These are phyloP conservation scores for Rhabdomys pumilio DNA, from an alignment of 2,797 vertebrate genomes.

Conservation along the genomic window DNA sequence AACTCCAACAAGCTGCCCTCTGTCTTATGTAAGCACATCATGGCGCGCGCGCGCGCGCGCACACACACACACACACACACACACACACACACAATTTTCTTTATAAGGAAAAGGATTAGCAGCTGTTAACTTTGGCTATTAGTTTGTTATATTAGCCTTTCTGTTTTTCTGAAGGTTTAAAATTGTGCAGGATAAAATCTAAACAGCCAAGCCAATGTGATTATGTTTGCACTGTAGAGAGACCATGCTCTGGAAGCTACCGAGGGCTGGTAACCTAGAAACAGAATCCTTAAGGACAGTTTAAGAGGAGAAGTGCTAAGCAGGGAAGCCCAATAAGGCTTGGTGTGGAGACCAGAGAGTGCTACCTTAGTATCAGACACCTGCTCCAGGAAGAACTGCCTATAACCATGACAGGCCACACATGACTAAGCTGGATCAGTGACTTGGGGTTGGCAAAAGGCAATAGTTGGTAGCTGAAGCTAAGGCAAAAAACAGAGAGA, in stretches of 20 bases:
- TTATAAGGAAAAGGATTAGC: neutral
- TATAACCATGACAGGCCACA: neutral
- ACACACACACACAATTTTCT: neutral
- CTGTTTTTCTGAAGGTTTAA: constrained; percentile 10
- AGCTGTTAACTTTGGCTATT: neutral
- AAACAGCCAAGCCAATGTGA: neutral
- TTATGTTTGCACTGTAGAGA: neutral
- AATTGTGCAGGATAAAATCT: constrained; percentile 37
- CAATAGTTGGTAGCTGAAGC: neutral
- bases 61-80: neutral
- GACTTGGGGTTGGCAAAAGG: neutral
- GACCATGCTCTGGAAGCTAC: neutral
- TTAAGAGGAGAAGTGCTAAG: neutral
- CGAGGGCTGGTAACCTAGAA: neutral
- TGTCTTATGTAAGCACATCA: neutral
- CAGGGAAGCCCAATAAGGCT: neutral
- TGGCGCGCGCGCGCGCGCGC: accelerated
- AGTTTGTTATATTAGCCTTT: neutral
- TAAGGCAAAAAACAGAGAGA: neutral
- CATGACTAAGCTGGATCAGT: neutral
- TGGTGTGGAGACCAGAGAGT: neutral
- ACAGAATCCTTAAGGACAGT: neutral
- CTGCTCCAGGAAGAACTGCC: neutral
- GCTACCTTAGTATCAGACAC: neutral
- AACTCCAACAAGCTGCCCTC: neutral